Evolutionary conservation across 2,113 vertebrate species (phyloP).

Genomic region (Tachysurus vachellii): DNA sequence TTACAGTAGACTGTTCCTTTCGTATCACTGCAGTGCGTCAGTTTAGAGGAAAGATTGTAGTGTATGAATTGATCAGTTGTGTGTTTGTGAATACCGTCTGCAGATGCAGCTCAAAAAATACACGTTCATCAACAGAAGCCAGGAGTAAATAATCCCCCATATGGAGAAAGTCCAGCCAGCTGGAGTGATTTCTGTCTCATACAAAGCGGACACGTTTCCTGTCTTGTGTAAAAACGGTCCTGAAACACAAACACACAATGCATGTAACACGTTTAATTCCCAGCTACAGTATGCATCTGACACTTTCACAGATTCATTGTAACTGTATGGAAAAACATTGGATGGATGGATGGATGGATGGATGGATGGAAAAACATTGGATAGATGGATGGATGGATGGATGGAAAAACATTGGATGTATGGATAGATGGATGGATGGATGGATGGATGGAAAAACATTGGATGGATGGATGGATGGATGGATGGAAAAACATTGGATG

Average conservation of each 20-base stretch:
- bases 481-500: background rate
- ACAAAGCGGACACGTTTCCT: conserved; percentile 66
- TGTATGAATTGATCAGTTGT: background rate
- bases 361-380: no score
- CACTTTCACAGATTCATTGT: background rate
- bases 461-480: no score
- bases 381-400: no score
- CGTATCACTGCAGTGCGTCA: background rate
- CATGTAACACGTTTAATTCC: background rate
- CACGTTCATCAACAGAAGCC: conserved; percentile 69
- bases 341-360: background rate
- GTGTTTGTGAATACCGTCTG: conserved; percentile 63
- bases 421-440: no score
- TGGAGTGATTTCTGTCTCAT: conserved; percentile 70
- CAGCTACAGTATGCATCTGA: background rate
- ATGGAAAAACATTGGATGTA: no score
- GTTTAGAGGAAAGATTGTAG: background rate
- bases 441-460: no score
- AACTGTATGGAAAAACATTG: background rate
- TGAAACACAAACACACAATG: conserved; percentile 44
- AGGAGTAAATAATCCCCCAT: conserved; percentile 75
- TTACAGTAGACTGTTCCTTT: background rate
- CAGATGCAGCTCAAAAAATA: conserved; percentile 67
- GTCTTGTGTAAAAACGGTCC: conserved; percentile 62
- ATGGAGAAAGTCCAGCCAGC: conserved; percentile 76